A percentile compares a stretch with the other conserved stretches of the same genome.
Evolutionary conservation across 2,888 invertebrate genomes (phyloP).

Genomic region (Anthrax anthrax): DNA sequence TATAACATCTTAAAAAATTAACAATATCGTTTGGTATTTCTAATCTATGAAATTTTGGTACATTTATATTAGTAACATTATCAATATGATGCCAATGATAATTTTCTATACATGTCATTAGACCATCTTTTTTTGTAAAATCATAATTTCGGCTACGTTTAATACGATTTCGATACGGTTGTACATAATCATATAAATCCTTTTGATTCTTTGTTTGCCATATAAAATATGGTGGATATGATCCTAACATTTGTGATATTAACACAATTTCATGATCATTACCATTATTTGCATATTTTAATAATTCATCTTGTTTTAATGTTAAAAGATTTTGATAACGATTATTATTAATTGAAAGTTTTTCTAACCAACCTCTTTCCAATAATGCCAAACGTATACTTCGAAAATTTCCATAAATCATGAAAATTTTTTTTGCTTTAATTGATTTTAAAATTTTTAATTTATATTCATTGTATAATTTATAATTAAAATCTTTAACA

Average conservation of each 20-base stretch:
- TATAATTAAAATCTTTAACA: too few species aligned
- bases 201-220: conserved; percentile 40
- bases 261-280: conserved; percentile 32
- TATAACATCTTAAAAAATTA: conserved; percentile 44
- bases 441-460: conserved; percentile 15
- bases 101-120: conserved; percentile 29
- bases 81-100: conserved; percentile 25
- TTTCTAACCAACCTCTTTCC: conserved; percentile 61
- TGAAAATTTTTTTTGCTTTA: conserved; percentile 27
- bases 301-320: conserved; percentile 21
- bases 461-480: background rate
- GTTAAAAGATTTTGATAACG: conserved; percentile 24
- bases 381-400: conserved; percentile 37
- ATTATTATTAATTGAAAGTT: conserved; percentile 33
- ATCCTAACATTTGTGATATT: conserved; percentile 45
- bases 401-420: conserved; percentile 24
- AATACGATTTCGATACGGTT: conserved; percentile 26
- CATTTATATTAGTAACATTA: conserved; percentile 37
- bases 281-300: conserved; percentile 24
- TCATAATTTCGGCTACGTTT: conserved; percentile 23
- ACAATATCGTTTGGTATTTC: conserved; percentile 22
- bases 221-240: conserved; percentile 52
- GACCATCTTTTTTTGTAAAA: conserved; percentile 38
- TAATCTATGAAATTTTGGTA: conserved; percentile 46
- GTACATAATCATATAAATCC: conserved; percentile 19